phyloP scores from a whole-genome alignment of 1,140 invertebrate genomes.

The Sycobia sp. region DNA sequence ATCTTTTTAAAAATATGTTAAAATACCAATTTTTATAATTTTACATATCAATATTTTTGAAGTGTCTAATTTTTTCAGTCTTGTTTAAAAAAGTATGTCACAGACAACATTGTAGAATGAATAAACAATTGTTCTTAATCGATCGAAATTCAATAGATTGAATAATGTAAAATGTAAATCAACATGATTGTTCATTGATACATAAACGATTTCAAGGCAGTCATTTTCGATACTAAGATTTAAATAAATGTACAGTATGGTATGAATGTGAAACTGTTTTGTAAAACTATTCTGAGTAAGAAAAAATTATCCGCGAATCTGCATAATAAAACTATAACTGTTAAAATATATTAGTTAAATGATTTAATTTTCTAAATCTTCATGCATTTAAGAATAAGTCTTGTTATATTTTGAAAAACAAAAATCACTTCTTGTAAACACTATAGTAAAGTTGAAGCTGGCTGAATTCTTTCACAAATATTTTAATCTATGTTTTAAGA shows the following conservation, averaged over 20 bases:
- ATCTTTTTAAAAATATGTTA: too few species aligned
- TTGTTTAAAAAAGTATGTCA: slow-evolving; percentile 7
- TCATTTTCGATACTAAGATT: background rate
- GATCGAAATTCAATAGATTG: slow-evolving; percentile 1
- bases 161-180: slow-evolving; percentile 25
- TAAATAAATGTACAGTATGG: slow-evolving; percentile 24
- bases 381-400: too few species aligned
- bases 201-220: slow-evolving; percentile 5
- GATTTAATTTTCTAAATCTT: slow-evolving; percentile 3
- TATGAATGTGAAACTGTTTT: slow-evolving; percentile 31
- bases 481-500: too few species aligned
- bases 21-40: background rate
- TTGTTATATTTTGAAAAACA: too few species aligned
- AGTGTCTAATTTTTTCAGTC: slow-evolving; percentile 1
- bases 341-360: slow-evolving; percentile 21
- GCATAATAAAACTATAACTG: slow-evolving; percentile 31
- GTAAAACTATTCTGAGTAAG: slow-evolving; percentile 20
- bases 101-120: slow-evolving; percentile 11
- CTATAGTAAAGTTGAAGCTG: too few species aligned
- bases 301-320: slow-evolving; percentile 24
- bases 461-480: too few species aligned
- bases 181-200: background rate
- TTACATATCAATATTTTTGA: slow-evolving; percentile 16
- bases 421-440: too few species aligned
- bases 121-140: slow-evolving; percentile 5